Evolutionary conservation across 2,888 invertebrate species (phyloP), one percentile per base, ranked within the genome.

Genomic region (Cenopis cana): DNA sequence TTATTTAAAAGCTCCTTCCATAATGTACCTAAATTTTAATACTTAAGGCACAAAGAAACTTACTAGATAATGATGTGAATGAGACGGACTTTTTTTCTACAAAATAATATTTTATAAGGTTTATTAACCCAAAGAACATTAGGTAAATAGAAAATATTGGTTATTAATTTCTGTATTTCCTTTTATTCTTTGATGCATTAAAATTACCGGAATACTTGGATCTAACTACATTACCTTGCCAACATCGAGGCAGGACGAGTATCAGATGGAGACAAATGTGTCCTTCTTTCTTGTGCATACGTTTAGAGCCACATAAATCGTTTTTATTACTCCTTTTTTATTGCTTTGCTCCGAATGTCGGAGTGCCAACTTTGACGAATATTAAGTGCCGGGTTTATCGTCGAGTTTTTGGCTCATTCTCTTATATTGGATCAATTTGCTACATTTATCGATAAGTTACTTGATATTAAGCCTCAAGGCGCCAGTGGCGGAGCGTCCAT

Each of bases 321-420:
- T 54, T 50, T 62, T 54, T 64, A 54, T 38, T 50, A 36, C 14
- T 50, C 17, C 17, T 36, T 54, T 38, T 64, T 64, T 52, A 52
- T 52, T n/a, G 64, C 20, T 64, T 52, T 62, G 36, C 36, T 36
- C 20, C 52, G 5, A 33, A 54, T 36, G 36, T 50, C 14, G 52
- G 6, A 62, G 20, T 50, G 62, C 50, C 50, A 18, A 36, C n/a
- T 12, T 36, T 52, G 17, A 54, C 6, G 11, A 54, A 54, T 24
- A 54, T 9, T 50, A 54, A 18, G 36, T 52, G 18, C 14, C 14
- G 20, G 3, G 14, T 2, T 5, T 29, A 29, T 9, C 36, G 24
- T 5, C 46, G 60, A 9, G 24, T n/a, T 46, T 46, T n/a, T n/a
- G 5, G n/a, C 33, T 2, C 5, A 33, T 33, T 8, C 5, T 33